Evolutionary conservation across 2,888 invertebrate genomes (phyloP).

Genomic region (Watsonalla cultraria): DNA sequence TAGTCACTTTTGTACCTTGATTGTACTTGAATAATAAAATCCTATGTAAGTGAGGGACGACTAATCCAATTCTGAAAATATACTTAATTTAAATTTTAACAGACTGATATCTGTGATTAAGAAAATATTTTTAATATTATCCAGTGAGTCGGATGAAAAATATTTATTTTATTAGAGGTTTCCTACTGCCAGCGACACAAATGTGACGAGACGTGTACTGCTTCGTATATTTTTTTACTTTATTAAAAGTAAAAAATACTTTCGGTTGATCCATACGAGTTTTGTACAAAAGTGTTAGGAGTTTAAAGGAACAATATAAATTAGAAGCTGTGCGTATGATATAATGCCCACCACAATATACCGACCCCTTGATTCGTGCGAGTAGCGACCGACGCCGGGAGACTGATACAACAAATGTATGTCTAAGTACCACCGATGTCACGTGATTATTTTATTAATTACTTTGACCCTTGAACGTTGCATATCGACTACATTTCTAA

Average conservation of each 20-base stretch:
- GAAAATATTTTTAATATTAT: constrained; percentile 78
- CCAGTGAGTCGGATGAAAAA: constrained; percentile 76
- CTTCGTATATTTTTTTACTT: constrained; percentile 63
- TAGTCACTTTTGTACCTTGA: constrained; percentile 78
- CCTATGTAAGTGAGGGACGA: constrained; percentile 69
- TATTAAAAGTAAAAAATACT: constrained; percentile 47
- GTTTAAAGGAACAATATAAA: neutral
- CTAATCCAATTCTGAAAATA: constrained; percentile 76
- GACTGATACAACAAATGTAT: constrained; percentile 54
- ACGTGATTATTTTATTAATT: constrained; percentile 54
- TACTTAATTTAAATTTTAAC: constrained; percentile 79
- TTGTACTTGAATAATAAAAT: constrained; percentile 66
- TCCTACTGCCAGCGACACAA: constrained; percentile 70
- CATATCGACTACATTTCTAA: constrained; percentile 77
- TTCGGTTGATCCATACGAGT: constrained; percentile 34
- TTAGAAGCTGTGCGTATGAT: constrained; percentile 57
- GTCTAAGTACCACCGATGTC: constrained; percentile 72
- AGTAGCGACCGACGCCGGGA: constrained; percentile 24
- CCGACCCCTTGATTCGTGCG: constrained; percentile 12
- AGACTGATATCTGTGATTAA: constrained; percentile 80
- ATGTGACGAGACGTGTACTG: constrained; percentile 58
- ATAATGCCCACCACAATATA: constrained; percentile 46
- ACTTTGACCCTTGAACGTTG: constrained; percentile 72
- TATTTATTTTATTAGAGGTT: constrained; percentile 76
- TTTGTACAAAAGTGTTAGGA: constrained; percentile 42